Evolutionary conservation across 2,113 vertebrate genomes (phyloP).

Genomic region (Zosterops hypoxanthus): DNA sequence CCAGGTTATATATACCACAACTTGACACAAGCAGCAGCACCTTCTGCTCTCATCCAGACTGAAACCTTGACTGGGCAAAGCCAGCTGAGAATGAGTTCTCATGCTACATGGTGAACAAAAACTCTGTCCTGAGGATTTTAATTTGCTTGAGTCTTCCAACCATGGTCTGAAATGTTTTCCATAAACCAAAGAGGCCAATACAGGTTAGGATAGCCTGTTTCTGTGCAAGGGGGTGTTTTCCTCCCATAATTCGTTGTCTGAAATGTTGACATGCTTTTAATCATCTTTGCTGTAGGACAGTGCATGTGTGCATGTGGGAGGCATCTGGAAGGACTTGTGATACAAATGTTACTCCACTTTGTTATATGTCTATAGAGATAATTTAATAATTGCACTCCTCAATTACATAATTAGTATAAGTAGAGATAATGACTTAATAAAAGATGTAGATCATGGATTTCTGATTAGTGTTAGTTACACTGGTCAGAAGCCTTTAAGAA

Average conservation of each 20-base stretch:
- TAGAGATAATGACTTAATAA: slow-evolving; percentile 33
- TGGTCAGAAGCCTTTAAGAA: not conserved
- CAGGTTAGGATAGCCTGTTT: not conserved
- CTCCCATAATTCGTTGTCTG: not conserved
- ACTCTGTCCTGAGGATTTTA: not conserved
- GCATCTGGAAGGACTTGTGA: not conserved
- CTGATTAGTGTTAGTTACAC: not conserved
- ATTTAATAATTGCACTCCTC: slow-evolving; percentile 64
- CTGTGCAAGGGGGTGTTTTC: not conserved
- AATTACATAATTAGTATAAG: slow-evolving; percentile 64
- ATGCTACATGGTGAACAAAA: not conserved
- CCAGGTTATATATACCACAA: not conserved
- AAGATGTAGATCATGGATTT: not conserved
- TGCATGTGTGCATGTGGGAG: not conserved
- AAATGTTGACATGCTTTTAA: not conserved
- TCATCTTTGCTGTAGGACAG: not conserved
- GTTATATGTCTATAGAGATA: slow-evolving; percentile 44
- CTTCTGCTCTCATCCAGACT: not conserved
- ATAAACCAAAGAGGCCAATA: not conserved
- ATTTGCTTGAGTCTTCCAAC: not conserved
- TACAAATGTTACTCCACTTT: slow-evolving; percentile 47
- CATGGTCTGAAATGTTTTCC: not conserved
- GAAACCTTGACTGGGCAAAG: not conserved
- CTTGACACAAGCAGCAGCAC: not conserved
- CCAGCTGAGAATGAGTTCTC: not conserved